Conservation (phyloP, 2,113 vertebrate genomes). For the Poeciliopsis turrubarensis region DNA sequence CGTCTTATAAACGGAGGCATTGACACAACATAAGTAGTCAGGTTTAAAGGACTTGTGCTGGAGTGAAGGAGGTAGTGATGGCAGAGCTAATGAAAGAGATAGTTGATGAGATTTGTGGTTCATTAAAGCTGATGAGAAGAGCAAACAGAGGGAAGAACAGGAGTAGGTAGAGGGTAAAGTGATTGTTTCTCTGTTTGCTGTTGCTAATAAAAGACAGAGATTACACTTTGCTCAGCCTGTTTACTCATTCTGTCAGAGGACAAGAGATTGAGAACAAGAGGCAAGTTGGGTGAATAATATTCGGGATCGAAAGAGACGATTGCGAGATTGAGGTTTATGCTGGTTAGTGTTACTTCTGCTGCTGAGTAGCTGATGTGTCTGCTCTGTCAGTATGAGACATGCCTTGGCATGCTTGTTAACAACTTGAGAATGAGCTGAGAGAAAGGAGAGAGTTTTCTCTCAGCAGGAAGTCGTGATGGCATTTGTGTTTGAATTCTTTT, state of each 20-base stretch:
- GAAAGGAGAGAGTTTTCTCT: not conserved
- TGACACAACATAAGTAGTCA: conserved; percentile 10
- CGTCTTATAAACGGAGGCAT: conserved; percentile 25
- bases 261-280: conserved; percentile 33
- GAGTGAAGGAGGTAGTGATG: conserved; percentile 47
- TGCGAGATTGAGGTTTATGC: conserved; percentile 40
- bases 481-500: conserved; percentile 1
- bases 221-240: conserved; percentile 64
- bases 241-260: conserved; percentile 55
- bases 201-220: conserved; percentile 74
- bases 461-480: not conserved
- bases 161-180: conserved; percentile 45
- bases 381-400: conserved; percentile 25
- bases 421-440: conserved; percentile 42
- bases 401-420: conserved; percentile 39
- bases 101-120: conserved; percentile 73
- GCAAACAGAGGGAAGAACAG: conserved; percentile 41
- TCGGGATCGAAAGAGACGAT: conserved; percentile 33
- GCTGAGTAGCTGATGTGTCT: conserved; percentile 43
- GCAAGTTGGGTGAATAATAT: conserved; percentile 29
- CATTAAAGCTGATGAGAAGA: conserved; percentile 69
- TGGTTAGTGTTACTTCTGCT: conserved; percentile 34
- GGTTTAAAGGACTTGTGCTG: conserved; percentile 39
- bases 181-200: conserved; percentile 70
- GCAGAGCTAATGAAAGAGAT: conserved; percentile 64